Percentiles rank a stretch among this genome's conserved stretches.
phyloP scores from a whole-genome alignment of 2,888 invertebrate genomes.

The Dryocosmus kuriphilus region DNA sequence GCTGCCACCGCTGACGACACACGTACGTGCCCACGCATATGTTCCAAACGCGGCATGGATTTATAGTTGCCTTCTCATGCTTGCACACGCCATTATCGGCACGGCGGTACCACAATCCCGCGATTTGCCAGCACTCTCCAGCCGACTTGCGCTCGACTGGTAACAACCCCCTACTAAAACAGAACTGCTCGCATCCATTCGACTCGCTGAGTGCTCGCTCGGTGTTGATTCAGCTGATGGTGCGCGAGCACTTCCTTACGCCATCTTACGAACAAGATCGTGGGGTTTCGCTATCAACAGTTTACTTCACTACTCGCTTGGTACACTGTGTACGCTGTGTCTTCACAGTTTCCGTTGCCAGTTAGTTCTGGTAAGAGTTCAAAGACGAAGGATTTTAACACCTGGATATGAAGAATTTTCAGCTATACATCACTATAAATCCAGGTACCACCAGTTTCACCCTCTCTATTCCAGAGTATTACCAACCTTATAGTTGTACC shows the following conservation, averaged over 20 bases:
- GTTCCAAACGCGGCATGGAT: slow-evolving; percentile 32
- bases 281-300: neutral
- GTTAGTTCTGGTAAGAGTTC: too few relatives aligned
- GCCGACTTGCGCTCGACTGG: slow-evolving; percentile 8
- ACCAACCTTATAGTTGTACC: too few relatives aligned
- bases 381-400: too few relatives aligned
- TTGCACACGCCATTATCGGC: slow-evolving; percentile 43
- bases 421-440: too few relatives aligned
- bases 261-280: slow-evolving; percentile 18
- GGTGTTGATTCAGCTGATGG: neutral
- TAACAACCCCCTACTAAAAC: neutral
- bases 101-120: slow-evolving; percentile 24
- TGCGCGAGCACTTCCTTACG: slow-evolving; percentile 21
- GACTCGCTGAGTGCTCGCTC: neutral
- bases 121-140: neutral
- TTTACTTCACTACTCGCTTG: neutral
- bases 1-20: slow-evolving; percentile 11
- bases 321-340: neutral
- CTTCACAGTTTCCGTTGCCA: too few relatives aligned
- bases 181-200: slow-evolving; percentile 3
- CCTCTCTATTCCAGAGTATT: too few relatives aligned
- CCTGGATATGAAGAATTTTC: too few relatives aligned
- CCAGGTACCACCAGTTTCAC: too few relatives aligned
- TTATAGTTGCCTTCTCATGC: slow-evolving; percentile 28
- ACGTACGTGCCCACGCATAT: slow-evolving; percentile 43